These are phyloP conservation scores for Protaetia brevitarsis DNA, from an alignment of 1,140 invertebrate species.

Conservation along the genomic window DNA sequence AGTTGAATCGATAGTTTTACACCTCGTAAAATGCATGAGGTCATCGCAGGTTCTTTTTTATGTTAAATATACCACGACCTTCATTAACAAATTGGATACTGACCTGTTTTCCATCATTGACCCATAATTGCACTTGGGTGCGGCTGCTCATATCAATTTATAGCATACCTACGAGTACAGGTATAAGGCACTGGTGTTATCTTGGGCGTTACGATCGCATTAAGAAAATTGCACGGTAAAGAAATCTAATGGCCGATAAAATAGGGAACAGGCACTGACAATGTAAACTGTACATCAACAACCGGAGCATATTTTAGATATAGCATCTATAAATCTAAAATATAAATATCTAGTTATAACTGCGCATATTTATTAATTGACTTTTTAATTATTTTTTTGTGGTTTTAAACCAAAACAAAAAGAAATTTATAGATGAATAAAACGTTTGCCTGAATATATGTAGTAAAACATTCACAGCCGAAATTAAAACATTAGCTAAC, in stretches of 20 bases:
- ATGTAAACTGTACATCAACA: too few species aligned
- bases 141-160: slow-evolving; percentile 1
- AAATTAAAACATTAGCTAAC: too few species aligned
- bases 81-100: slow-evolving; percentile 15
- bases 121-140: background rate
- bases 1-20: background rate
- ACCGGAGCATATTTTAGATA: too few species aligned
- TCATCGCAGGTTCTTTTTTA: background rate
- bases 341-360: too few species aligned
- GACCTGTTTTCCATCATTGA: slow-evolving; percentile 8
- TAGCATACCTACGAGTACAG: slow-evolving; percentile 1
- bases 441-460: too few species aligned
- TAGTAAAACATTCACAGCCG: too few species aligned
- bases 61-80: slow-evolving; percentile 11
- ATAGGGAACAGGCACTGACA: too few species aligned
- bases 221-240: background rate
- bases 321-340: too few species aligned
- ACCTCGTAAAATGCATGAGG: background rate
- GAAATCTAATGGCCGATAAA: background rate
- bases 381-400: too few species aligned
- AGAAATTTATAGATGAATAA: too few species aligned
- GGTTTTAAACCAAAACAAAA: too few species aligned
- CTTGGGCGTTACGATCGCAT: background rate
- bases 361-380: too few species aligned
- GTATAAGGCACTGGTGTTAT: background rate